Conservation (phyloP, 2,888 invertebrate species). For the Bruchidius siliquastri region DNA sequence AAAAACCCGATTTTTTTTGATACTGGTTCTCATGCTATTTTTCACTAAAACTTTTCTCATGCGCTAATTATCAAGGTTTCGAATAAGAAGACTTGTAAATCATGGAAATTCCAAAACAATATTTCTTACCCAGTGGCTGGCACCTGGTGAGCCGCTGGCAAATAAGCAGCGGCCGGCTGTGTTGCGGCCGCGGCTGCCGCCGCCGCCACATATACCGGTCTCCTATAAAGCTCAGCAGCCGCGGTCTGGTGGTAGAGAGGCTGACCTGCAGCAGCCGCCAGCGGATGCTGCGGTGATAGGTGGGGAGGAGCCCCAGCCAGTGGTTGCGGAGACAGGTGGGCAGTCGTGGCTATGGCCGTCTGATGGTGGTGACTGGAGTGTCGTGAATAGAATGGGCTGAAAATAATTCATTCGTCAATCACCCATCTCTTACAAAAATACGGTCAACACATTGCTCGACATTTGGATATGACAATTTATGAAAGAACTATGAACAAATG, state of each 20-base stretch:
- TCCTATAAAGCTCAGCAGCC: slow-evolving; percentile 58
- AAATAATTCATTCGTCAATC: not conserved
- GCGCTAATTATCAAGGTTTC: too few relatives aligned
- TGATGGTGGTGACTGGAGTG: not conserved
- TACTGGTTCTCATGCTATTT: too few relatives aligned
- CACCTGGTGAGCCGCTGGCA: slow-evolving; percentile 53
- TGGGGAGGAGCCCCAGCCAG: slow-evolving; percentile 25
- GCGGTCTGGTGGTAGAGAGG: slow-evolving; percentile 56
- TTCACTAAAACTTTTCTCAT: too few relatives aligned
- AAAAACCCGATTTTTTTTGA: too few relatives aligned
- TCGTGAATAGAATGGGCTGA: not conserved
- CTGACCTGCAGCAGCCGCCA: slow-evolving; percentile 52
- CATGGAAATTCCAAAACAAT: not conserved
- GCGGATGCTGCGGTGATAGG: slow-evolving; percentile 52
- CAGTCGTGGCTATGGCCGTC: slow-evolving; percentile 10
- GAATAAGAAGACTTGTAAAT: too few relatives aligned
- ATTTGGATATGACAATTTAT: too few relatives aligned
- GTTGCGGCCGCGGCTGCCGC: slow-evolving; percentile 51
- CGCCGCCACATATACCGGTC: slow-evolving; percentile 66
- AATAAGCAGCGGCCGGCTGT: slow-evolving; percentile 48
- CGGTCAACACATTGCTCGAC: too few relatives aligned
- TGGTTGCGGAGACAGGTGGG: slow-evolving; percentile 53
- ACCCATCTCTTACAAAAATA: too few relatives aligned
- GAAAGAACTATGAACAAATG: too few relatives aligned
- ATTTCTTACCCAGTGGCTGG: slow-evolving; percentile 46